phyloP scores from a whole-genome alignment of 2,888 invertebrate genomes.

The Yponomeuta plumbellus region DNA sequence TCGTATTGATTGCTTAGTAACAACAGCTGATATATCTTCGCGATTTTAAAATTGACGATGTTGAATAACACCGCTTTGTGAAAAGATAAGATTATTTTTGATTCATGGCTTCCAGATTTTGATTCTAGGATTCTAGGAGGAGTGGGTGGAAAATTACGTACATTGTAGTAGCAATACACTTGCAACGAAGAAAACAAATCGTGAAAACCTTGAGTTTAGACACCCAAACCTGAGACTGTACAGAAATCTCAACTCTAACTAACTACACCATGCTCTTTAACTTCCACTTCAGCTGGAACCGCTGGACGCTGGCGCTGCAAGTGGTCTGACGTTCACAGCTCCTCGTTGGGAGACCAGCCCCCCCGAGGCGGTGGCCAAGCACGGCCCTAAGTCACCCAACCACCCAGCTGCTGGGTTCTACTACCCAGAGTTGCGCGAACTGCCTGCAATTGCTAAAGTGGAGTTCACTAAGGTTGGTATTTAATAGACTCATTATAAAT shows the following conservation, averaged over 20 bases:
- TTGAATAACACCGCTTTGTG: too few species aligned
- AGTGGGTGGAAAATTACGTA: too few species aligned
- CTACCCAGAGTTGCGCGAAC: conserved; percentile 87
- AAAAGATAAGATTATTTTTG: too few species aligned
- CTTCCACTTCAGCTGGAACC: conserved; percentile 81
- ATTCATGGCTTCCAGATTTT: too few species aligned
- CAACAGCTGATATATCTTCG: too few species aligned
- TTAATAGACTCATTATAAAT: conserved; percentile 25
- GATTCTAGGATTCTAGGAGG: too few species aligned
- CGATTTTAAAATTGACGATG: too few species aligned
- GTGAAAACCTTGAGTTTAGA: too few species aligned
- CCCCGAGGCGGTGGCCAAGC: conserved; percentile 86
- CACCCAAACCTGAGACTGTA: neutral
- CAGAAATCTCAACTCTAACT: neutral
- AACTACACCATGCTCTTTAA: neutral
- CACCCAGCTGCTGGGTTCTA: conserved; percentile 95
- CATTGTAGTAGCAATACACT: too few species aligned
- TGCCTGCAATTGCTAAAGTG: conserved; percentile 91
- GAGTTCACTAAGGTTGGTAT: conserved; percentile 85
- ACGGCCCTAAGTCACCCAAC: conserved; percentile 87
- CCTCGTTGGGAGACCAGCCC: conserved; percentile 94
- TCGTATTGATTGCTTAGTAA: too few species aligned
- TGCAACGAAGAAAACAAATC: too few species aligned
- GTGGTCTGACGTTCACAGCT: conserved; percentile 94
- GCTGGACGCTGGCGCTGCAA: conserved; percentile 93